These are phyloP conservation scores for Phrynocephalus forsythii DNA, from an alignment of 2,797 vertebrate species.

Conservation along the genomic window DNA sequence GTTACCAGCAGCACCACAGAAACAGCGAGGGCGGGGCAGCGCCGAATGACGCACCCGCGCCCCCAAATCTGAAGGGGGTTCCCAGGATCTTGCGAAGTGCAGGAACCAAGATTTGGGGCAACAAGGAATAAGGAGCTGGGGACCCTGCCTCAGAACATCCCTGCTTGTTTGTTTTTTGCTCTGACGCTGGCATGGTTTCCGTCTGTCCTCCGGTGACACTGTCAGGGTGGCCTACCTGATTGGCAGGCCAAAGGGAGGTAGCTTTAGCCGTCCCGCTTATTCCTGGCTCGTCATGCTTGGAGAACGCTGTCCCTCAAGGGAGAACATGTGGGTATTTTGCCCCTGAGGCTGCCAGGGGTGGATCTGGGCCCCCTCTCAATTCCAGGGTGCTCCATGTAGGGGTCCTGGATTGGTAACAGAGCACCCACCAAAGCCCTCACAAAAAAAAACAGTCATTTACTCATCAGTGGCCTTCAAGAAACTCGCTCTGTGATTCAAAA, in stretches of 20 bases:
- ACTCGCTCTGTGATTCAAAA: not conserved
- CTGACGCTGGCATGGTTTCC: not conserved
- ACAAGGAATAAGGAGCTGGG: too few relatives aligned
- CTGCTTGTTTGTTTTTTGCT: too few relatives aligned
- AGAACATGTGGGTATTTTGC: too few relatives aligned
- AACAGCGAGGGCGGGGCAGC: not conserved
- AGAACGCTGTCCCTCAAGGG: not conserved
- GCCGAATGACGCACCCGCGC: not conserved
- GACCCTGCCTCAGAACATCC: fast-evolving
- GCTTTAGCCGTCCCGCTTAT: not conserved
- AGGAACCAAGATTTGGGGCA: not conserved
- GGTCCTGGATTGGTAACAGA: not conserved
- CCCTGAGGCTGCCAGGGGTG: not conserved
- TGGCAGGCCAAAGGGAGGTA: not conserved
- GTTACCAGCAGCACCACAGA: fast-evolving
- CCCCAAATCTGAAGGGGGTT: not conserved
- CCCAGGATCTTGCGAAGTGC: not conserved
- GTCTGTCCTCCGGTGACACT: not conserved
- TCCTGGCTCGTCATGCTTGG: fast-evolving
- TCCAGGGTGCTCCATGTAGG: not conserved
- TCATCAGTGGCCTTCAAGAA: fast-evolving
- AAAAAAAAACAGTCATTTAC: fast-evolving
- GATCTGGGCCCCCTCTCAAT: not conserved
- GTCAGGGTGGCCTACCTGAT: too few relatives aligned
- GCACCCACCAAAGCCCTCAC: not conserved